These are phyloP conservation scores for Chouioia cunea DNA, from an alignment of 2,888 invertebrate genomes.

Conservation along the genomic window DNA sequence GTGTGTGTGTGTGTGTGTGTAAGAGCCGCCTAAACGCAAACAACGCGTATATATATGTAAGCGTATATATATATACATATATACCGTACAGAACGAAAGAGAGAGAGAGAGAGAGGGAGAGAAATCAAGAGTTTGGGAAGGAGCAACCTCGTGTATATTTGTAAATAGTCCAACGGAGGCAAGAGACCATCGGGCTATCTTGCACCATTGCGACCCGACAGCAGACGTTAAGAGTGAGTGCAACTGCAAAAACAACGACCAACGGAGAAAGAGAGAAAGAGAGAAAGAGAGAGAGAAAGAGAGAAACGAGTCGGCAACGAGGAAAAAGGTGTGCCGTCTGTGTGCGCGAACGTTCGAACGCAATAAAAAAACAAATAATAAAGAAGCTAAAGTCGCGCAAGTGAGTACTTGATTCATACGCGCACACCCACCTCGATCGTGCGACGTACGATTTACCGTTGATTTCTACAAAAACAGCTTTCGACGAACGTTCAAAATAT, in stretches of 20 bases:
- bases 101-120: constrained; percentile 24
- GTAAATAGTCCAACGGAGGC: background rate
- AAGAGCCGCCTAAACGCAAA: background rate
- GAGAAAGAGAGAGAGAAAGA: too few species aligned
- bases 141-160: constrained; percentile 21
- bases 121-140: constrained; percentile 19
- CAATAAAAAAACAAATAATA: background rate
- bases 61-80: background rate
- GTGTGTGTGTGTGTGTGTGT: constrained; percentile 8
- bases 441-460: constrained; percentile 36
- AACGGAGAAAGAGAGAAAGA: too few species aligned
- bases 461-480: constrained; percentile 13
- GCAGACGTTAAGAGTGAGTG: too few species aligned
- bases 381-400: constrained; percentile 39
- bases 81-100: background rate
- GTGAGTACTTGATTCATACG: constrained; percentile 24
- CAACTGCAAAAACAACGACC: too few species aligned
- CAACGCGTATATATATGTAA: background rate
- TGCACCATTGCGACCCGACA: too few species aligned
- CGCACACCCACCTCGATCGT: background rate
- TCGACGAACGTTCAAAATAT: too few species aligned
- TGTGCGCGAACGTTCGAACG: constrained; percentile 41
- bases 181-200: too few species aligned
- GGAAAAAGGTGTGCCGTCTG: constrained; percentile 45
- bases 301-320: too few species aligned